Percentiles rank a stretch among this genome's conserved stretches.
phyloP scores from a whole-genome alignment of 35 echinoderm and acorn worm species.

The Patiria miniata region DNA sequence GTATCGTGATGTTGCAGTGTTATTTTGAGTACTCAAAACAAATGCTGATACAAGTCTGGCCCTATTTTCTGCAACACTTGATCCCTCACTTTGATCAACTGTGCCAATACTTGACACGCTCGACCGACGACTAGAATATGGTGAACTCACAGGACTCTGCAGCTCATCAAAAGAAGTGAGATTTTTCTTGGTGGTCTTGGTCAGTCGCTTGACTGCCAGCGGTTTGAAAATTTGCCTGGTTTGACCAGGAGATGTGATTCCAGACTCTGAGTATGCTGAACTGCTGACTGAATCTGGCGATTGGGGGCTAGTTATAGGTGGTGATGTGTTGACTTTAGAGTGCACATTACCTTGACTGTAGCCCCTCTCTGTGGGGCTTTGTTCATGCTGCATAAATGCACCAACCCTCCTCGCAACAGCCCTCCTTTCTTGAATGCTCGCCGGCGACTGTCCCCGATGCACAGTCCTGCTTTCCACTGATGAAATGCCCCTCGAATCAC shows the following conservation, averaged over 20 bases:
- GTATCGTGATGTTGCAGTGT: neutral
- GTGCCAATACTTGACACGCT: conserved; percentile 34
- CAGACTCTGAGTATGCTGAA: neutral
- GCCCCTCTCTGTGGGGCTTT: neutral
- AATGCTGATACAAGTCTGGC: conserved; percentile 5
- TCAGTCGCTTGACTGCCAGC: conserved; percentile 30
- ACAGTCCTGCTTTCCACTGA: neutral
- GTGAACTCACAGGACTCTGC: conserved; percentile 35
- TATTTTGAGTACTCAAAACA: conserved; percentile 7
- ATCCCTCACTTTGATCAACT: conserved; percentile 24
- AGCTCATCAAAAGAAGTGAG: conserved; percentile 43
- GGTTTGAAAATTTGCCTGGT: conserved; percentile 36
- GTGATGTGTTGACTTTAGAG: conserved; percentile 14
- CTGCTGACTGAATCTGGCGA: conserved; percentile 1
- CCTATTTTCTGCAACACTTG: conserved; percentile 19
- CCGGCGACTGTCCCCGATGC: neutral
- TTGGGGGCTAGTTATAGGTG: conserved; percentile 7
- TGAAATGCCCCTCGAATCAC: neutral
- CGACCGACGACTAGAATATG: conserved; percentile 34
- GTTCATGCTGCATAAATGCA: neutral
- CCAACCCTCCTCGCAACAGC: neutral
- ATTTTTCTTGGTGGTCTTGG: conserved; percentile 42
- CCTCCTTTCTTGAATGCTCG: neutral
- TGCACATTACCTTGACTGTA: conserved; percentile 17
- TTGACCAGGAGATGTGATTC: conserved; percentile 6